Conservation (phyloP, 2,113 vertebrate species). For the Neoarius graeffei region DNA sequence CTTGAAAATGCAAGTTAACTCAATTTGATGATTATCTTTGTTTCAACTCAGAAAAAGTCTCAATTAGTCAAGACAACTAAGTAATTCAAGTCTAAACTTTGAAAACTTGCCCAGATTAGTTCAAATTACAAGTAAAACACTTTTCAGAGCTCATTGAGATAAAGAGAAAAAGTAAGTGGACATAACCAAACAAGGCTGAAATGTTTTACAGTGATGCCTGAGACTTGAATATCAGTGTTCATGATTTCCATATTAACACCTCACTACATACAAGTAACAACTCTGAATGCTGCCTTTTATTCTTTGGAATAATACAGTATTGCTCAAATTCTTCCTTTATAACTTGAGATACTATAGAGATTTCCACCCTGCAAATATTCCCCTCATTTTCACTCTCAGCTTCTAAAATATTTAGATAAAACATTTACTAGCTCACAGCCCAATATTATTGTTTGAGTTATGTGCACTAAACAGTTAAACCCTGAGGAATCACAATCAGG, state of each 20-base stretch:
- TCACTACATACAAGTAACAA: not conserved
- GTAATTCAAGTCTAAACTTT: too few relatives aligned
- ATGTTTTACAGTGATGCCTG: not conserved
- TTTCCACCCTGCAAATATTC: not conserved
- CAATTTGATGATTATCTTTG: too few relatives aligned
- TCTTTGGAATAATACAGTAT: not conserved
- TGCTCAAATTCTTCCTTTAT: not conserved
- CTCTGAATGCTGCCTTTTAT: not conserved
- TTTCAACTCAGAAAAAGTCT: too few relatives aligned
- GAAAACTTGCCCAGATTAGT: too few relatives aligned
- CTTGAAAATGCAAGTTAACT: too few relatives aligned
- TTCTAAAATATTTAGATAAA: constrained; percentile 25
- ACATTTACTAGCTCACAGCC: not conserved
- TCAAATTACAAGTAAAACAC: too few relatives aligned
- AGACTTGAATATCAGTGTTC: not conserved
- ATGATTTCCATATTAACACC: not conserved
- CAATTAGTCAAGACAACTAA: too few relatives aligned
- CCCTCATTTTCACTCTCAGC: not conserved
- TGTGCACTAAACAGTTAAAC: constrained; percentile 46
- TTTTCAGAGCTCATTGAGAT: too few relatives aligned
- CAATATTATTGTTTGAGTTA: not conserved
- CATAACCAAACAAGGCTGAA: too few relatives aligned
- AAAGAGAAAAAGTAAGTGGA: too few relatives aligned
- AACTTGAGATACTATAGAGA: not conserved
- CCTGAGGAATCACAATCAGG: constrained; percentile 17